Conservation (phyloP, 1,140 invertebrate species). For the Saccostrea glomerata region DNA sequence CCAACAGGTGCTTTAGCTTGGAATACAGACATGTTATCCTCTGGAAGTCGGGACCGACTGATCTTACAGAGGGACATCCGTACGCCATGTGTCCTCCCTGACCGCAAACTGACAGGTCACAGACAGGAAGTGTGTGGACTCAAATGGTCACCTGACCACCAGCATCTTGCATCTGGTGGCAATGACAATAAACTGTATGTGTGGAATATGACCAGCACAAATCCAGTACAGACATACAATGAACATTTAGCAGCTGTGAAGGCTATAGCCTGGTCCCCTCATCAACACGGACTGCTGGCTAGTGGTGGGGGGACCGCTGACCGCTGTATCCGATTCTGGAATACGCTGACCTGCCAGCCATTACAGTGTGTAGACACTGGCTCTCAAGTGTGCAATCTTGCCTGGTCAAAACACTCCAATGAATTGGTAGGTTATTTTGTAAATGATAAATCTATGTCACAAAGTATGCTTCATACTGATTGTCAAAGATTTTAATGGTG, state of each 20-base stretch:
- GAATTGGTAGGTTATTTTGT: conserved; percentile 93
- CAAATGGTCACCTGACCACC: conserved; percentile 99
- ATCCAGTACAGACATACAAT: conserved; percentile 91
- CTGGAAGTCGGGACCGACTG: conserved; percentile 95
- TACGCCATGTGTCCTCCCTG: conserved; percentile 85
- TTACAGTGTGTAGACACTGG: conserved; percentile 99
- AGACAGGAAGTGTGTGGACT: conserved; percentile 98
- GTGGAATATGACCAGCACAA: conserved; percentile 91
- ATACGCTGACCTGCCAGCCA: conserved; percentile 98
- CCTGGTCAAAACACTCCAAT: conserved; percentile 99
- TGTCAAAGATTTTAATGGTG: neutral
- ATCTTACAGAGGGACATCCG: conserved; percentile 97
- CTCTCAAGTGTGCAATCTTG: conserved; percentile 98
- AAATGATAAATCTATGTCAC: neutral
- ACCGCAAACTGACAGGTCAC: conserved; percentile 88
- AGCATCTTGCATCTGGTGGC: conserved; percentile 98
- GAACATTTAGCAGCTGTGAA: conserved; percentile 98
- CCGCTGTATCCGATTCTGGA: conserved; percentile 93
- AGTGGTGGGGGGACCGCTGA: conserved; percentile 99
- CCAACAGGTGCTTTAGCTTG: conserved; percentile 93
- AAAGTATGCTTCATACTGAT: too few relatives aligned
- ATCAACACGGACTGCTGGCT: conserved; percentile 98
- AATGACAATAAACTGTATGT: conserved; percentile 99
- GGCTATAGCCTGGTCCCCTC: conserved; percentile 99
- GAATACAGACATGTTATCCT: conserved; percentile 98